Conservation (phyloP, 2,888 invertebrate genomes). For the Cryptocheilus praepositus region DNA sequence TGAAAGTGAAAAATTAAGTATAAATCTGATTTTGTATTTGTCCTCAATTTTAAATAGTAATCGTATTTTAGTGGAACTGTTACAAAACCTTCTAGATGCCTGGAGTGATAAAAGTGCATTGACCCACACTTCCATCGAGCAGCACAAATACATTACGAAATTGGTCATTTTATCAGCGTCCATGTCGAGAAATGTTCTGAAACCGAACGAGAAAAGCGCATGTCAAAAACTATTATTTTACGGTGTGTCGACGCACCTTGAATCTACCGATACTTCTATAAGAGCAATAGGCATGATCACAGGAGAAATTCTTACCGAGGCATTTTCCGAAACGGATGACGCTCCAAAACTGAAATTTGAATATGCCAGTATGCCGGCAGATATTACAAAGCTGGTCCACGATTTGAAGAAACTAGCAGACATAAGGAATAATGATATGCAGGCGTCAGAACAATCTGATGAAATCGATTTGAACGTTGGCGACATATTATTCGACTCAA, state of each 20-base stretch:
- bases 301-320: constrained; percentile 80
- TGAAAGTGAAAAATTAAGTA: constrained; percentile 76
- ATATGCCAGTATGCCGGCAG: constrained; percentile 78
- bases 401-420: constrained; percentile 67
- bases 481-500: constrained; percentile 52
- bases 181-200: constrained; percentile 52
- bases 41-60: constrained; percentile 69
- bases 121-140: constrained; percentile 80
- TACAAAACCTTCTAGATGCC: constrained; percentile 78
- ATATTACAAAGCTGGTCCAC: constrained; percentile 76
- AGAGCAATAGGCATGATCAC: constrained; percentile 85
- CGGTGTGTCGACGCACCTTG: constrained; percentile 83
- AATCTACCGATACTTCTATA: constrained; percentile 79
- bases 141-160: constrained; percentile 84
- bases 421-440: constrained; percentile 4
- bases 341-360: constrained; percentile 81
- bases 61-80: constrained; percentile 73
- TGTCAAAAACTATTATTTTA: constrained; percentile 78
- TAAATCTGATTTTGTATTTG: constrained; percentile 81
- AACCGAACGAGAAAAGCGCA: constrained; percentile 59
- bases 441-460: background rate
- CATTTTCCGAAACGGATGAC: constrained; percentile 69
- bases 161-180: constrained; percentile 76
- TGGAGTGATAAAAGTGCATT: constrained; percentile 83
- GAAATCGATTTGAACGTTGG: constrained; percentile 26